Percentiles rank a stretch among this genome's conserved stretches.
These are phyloP conservation scores for Temnothorax unifasciatus DNA, from an alignment of 2,888 invertebrate species.

Conservation along the genomic window DNA sequence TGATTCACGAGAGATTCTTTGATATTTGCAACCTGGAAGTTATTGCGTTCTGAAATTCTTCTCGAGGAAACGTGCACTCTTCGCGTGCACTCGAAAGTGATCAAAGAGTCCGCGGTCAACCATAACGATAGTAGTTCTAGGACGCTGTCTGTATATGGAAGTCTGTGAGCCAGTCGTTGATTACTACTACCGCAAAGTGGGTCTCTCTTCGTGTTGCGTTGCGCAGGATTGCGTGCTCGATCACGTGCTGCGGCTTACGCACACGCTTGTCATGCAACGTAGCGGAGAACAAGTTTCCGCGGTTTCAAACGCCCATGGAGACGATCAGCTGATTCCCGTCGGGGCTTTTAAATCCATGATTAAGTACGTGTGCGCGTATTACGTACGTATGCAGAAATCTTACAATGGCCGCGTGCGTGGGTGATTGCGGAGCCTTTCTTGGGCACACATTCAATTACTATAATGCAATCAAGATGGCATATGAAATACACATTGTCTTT, in stretches of 20 bases:
- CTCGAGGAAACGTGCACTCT: not conserved
- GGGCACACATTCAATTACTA: not conserved
- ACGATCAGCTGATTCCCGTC: slow-evolving; percentile 67
- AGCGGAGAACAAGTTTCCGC: slow-evolving; percentile 52
- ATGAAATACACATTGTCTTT: not conserved
- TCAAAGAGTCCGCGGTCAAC: slow-evolving; percentile 17
- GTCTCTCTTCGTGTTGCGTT: slow-evolving; percentile 55
- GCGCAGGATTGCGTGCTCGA: slow-evolving; percentile 64
- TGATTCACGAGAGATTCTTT: not conserved
- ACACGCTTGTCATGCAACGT: slow-evolving; percentile 60
- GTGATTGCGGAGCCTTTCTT: not conserved
- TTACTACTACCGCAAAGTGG: slow-evolving; percentile 58
- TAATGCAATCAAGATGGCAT: not conserved
- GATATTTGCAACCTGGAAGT: not conserved
- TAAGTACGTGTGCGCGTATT: not conserved
- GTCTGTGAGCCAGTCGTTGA: slow-evolving; percentile 29
- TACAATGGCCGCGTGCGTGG: not conserved
- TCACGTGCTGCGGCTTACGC: slow-evolving; percentile 72
- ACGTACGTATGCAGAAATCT: not conserved
- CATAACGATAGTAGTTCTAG: slow-evolving; percentile 13
- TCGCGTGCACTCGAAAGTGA: not conserved
- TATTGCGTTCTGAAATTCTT: not conserved
- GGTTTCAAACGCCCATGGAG: slow-evolving; percentile 49
- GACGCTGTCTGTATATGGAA: slow-evolving; percentile 35
- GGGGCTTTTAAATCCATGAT: slow-evolving; percentile 42